Evolutionary conservation across 2,888 invertebrate genomes (phyloP), one percentile per base, ranked within the genome.

Genomic region (Epirrita christyi): DNA sequence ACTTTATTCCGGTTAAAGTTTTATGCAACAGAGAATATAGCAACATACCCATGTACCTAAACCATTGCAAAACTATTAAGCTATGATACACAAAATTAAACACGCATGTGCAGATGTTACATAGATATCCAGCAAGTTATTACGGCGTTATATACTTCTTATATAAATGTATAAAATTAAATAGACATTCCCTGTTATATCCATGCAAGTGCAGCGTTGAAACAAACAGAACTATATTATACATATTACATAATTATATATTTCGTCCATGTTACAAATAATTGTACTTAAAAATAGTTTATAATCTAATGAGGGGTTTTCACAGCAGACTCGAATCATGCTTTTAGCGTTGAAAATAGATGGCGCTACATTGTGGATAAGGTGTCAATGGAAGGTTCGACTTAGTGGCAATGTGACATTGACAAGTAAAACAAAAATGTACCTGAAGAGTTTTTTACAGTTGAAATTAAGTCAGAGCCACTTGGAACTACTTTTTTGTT

Each of bases 171-270:
- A 47, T 46, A 46, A 32, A 64, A 63, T 53, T 72, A 71, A 74
- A 77, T 80, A 78, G 70, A 85, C 88, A 88, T 88, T 83, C 86
- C 89, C 88, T 88, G 85, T 79, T 79, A 76, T 85, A 76, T 86
- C 86, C 89, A 88, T 89, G 89, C 89, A 88, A 72, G 79, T 85
- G 88, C 88, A 78, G 89, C 88, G 70, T 82, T 76, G 72, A 70
- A 72, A 76, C 69, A 85, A 79, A 82, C 70, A 72, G 54, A 66
- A 56, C 59, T 63, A 59, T 63, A 62, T 62, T 46, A 60, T 42
- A 71, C 62, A 67, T 68, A 21, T 66, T 64, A 68, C 55, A 72
- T 59, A 65, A 29, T 36, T 54, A 49, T 55, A 51, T 59, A 47
- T 51, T 59, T 15, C 11, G 48, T 21, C 6, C 3, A 8, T 13